Percentiles rank a stretch among this genome's conserved stretches.
phyloP scores from a whole-genome alignment of 92 coral and sea anemone genomes.

The Pocillopora meandrina region DNA sequence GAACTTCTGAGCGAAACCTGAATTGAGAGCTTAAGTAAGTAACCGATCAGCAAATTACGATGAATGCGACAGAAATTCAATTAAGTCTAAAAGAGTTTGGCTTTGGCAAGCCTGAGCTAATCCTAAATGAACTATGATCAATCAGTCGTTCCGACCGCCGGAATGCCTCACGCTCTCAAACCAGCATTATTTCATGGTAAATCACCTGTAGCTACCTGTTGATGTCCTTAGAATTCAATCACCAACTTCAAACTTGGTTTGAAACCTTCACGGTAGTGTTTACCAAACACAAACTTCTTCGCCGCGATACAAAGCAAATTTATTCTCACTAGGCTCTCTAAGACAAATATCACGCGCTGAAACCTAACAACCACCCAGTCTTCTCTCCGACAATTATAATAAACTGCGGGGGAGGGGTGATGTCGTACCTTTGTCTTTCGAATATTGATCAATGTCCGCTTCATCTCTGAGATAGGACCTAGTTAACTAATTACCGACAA shows the following conservation, averaged over 20 bases:
- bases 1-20: background rate
- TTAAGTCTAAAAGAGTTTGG: background rate
- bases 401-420: conserved; percentile 10
- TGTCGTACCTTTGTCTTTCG: background rate
- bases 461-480: background rate
- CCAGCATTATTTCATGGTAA: background rate
- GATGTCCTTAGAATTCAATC: background rate
- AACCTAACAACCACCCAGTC: background rate
- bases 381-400: background rate
- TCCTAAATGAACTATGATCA: background rate
- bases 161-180: background rate
- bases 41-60: background rate
- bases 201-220: background rate
- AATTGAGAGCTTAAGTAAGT: background rate
- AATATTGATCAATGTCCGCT: background rate
- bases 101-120: background rate
- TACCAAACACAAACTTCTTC: conserved; percentile 2
- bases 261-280: conserved; percentile 1
- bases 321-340: background rate
- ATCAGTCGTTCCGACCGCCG: background rate
- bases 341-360: background rate
- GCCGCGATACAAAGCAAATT: background rate
- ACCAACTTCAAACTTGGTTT: conserved; percentile 1
- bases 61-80: conserved; percentile 29
- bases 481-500: too few species aligned